These are phyloP conservation scores for Arenaria interpres DNA, from an alignment of 2,113 vertebrate genomes.

Conservation along the genomic window DNA sequence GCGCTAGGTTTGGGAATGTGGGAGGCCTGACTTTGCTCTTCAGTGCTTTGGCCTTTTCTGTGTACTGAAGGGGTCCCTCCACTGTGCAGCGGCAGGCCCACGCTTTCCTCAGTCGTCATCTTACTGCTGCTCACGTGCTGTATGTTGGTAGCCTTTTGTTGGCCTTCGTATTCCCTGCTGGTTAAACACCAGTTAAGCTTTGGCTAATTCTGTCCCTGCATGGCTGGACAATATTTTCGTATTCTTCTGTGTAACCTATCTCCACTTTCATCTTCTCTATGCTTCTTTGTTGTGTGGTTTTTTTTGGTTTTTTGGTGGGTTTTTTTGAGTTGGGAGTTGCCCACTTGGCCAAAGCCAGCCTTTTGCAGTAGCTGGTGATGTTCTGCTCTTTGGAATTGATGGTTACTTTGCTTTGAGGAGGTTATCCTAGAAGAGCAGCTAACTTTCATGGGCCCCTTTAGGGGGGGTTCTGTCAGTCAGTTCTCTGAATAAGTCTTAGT, in stretches of 20 bases:
- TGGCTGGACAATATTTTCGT: background rate
- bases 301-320: no score
- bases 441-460: background rate
- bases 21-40: background rate
- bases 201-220: background rate
- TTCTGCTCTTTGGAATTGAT: background rate
- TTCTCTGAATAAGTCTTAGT: background rate
- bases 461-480: background rate
- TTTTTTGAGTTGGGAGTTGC: background rate
- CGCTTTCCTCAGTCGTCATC: background rate
- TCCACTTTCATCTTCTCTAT: background rate
- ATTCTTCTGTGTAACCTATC: background rate
- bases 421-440: background rate
- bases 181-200: background rate
- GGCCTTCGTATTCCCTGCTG: background rate
- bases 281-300: background rate
- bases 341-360: background rate
- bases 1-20: background rate
- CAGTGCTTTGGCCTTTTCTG: background rate
- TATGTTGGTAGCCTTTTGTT: background rate
- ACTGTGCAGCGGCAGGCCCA: background rate
- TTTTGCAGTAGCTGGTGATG: background rate
- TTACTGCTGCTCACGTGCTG: background rate
- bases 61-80: background rate
- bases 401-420: background rate